phyloP scores from a whole-genome alignment of 2,113 vertebrate genomes.

The Pogonocichla stellata region DNA sequence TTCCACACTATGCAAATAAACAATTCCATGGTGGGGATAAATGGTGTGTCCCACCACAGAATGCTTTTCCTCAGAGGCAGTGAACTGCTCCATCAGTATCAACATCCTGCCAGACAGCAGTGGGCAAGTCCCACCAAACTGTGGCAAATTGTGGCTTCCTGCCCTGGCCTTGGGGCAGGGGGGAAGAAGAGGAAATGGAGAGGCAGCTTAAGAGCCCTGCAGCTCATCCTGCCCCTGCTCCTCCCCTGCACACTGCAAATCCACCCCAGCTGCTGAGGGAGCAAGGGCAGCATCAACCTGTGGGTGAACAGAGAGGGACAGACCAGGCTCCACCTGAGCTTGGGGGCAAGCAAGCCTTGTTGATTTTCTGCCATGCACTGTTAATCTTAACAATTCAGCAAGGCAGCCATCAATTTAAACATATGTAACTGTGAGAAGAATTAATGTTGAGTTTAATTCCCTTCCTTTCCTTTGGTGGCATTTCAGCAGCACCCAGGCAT shows the following conservation, averaged over 20 bases:
- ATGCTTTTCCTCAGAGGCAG: neutral
- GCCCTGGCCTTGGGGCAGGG: neutral
- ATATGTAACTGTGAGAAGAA: neutral
- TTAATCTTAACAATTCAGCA: neutral
- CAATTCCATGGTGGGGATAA: neutral
- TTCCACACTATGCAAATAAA: slow-evolving; percentile 42
- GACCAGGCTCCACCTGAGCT: neutral
- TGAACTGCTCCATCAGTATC: neutral
- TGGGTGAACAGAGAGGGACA: neutral
- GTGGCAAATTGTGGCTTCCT: neutral
- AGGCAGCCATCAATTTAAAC: neutral
- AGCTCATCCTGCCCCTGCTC: neutral
- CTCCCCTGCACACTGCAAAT: neutral
- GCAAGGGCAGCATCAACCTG: neutral
- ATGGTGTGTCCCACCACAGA: neutral
- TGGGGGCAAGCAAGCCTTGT: neutral
- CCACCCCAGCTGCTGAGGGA: neutral
- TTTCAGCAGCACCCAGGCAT: neutral
- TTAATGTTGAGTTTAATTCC: neutral
- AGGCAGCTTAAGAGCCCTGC: neutral
- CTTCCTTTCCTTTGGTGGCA: neutral
- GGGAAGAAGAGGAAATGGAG: neutral
- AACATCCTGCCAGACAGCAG: neutral
- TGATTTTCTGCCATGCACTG: neutral
- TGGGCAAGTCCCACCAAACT: neutral